Conservation (phyloP, 2,113 vertebrate genomes). For the Perca schrenkii region DNA sequence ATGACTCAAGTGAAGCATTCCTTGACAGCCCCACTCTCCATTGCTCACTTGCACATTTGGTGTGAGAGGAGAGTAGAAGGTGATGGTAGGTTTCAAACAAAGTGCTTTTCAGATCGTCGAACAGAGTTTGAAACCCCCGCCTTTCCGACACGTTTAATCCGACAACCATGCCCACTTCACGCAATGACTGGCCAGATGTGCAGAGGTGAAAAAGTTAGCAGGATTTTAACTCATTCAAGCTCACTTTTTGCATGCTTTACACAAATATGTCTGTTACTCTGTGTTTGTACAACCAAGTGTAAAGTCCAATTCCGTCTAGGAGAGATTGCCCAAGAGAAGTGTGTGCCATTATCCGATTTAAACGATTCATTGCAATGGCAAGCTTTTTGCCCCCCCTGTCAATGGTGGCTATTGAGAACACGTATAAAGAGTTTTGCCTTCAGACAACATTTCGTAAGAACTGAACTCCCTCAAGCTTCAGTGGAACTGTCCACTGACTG, state of each 20-base stretch:
- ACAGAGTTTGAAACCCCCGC: background rate
- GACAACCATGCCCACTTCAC: background rate
- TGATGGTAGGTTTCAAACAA: background rate
- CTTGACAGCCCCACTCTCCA: slow-evolving; percentile 1
- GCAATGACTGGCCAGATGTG: background rate
- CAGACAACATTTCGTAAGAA: background rate
- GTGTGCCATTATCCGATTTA: background rate
- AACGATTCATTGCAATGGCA: background rate
- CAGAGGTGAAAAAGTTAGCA: background rate
- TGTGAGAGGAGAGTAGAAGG: background rate
- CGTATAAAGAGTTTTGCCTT: background rate
- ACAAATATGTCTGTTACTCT: background rate
- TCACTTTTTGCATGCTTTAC: background rate
- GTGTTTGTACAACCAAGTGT: background rate
- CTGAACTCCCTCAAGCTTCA: too few relatives aligned
- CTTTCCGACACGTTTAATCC: background rate
- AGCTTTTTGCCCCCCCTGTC: background rate
- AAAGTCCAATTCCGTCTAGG: background rate
- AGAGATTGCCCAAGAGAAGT: background rate
- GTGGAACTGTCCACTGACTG: background rate
- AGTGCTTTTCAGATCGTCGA: background rate
- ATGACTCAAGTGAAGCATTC: background rate
- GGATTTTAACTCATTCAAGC: background rate
- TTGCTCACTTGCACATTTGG: background rate
- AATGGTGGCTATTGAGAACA: background rate